These are phyloP conservation scores for Homalodisca vitripennis DNA, from an alignment of 1,140 invertebrate genomes.

Conservation along the genomic window DNA sequence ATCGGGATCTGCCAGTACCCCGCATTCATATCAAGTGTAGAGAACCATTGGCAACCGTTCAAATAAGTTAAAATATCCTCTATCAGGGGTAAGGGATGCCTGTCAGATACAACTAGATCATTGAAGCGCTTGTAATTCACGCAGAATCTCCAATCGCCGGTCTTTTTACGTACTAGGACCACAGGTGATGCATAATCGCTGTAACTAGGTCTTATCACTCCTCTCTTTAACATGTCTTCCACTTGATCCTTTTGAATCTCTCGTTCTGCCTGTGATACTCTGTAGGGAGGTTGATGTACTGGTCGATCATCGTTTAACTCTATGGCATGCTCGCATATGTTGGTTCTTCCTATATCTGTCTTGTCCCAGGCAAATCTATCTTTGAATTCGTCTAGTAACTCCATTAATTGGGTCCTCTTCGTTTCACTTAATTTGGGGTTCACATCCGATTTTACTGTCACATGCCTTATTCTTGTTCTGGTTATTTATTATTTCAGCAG, in stretches of 20 bases:
- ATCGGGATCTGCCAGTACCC: conserved; percentile 41
- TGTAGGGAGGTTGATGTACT: conserved; percentile 15
- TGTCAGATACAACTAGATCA: conserved; percentile 42
- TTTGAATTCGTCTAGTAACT: neutral
- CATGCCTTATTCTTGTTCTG: neutral
- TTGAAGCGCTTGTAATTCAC: conserved; percentile 52
- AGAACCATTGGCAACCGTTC: conserved; percentile 40
- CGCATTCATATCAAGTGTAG: conserved; percentile 42
- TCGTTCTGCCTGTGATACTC: conserved; percentile 2
- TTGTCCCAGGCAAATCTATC: conserved; percentile 17
- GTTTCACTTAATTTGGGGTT: neutral
- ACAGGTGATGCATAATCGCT: conserved; percentile 51
- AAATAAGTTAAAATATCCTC: conserved; percentile 32
- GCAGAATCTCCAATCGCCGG: conserved; percentile 50
- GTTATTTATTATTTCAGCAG: neutral
- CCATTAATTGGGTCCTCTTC: neutral
- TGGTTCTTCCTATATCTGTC: neutral
- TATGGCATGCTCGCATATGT: neutral
- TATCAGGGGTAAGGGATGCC: conserved; percentile 39
- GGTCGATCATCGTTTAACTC: neutral
- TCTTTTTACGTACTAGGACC: conserved; percentile 54
- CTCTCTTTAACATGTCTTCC: conserved; percentile 43
- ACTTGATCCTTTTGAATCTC: conserved; percentile 35
- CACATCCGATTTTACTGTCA: neutral
- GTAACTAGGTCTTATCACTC: conserved; percentile 47